Base-by-base conservation (phyloP, 2,888 invertebrate genomes). In the Euplagia quadripunctaria region DNA sequence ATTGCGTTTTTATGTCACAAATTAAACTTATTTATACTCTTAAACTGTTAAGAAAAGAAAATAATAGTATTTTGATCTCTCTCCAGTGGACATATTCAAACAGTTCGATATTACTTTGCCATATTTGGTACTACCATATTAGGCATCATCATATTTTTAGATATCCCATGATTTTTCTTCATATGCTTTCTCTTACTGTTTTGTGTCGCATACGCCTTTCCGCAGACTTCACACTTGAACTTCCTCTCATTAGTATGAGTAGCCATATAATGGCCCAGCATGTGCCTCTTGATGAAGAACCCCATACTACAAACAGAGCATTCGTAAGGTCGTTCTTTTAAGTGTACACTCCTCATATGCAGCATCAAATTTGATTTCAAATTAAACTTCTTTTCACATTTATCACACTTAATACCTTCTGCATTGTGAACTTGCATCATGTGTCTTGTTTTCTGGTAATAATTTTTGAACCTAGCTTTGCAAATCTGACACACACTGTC, bases 151-250 rank as follows among this genome's bases (percentile, higher is more conserved):
- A 82, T 77, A 71, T 69, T 76, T 52, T 85, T 84, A 20, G 81
- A 58, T 9, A 92, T 89, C 4, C 92, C 94, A 69, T 95, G 95
- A 75, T 92, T 94, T 74, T 94, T 95, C 85, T 93, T 95, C 94
- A 95, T 92, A 75, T 95, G 95, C 75, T 94, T 94, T 43, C 93
- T 83, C 68, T 90, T 92, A 74, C 94, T 94, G 68, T 92, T 94
- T 82, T 94, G 94, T 5, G 94, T 95, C 0, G 94, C 94, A 72
- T 94, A 96, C 79, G 96, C 96, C 72, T 96, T 96, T 0, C 96
- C 96, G 80, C 97, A 97, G 0, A 96, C 92, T 17, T 97, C 96
- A 79, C 97, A 97, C 72, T 97, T 96, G 74, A 96, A 96, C 42
- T 94, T 95, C 52, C 96, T 94, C 63, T 96, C 96, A 68, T 96